Conservation (phyloP, 1,140 invertebrate species). For the Bombus fervidus region DNA sequence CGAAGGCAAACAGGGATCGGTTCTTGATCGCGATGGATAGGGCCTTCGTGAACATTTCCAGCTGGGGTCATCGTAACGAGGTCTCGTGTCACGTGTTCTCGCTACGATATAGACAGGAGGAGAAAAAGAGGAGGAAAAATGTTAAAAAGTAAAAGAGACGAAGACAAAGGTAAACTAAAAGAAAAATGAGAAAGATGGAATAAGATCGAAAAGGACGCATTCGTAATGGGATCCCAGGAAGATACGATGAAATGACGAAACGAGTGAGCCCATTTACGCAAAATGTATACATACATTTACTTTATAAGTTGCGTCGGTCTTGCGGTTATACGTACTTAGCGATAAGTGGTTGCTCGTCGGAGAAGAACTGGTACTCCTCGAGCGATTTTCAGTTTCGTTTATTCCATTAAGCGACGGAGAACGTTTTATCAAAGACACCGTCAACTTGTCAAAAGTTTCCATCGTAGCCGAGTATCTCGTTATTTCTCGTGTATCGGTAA, state of each 20-base stretch:
- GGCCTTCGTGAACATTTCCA: slow-evolving; percentile 60
- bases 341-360: not conserved
- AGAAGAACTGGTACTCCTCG: not conserved
- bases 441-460: slow-evolving; percentile 1
- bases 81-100: slow-evolving; percentile 63
- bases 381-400: slow-evolving; percentile 9
- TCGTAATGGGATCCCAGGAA: slow-evolving; percentile 39
- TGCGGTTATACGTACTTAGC: not conserved
- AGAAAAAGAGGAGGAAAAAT: not conserved
- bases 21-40: slow-evolving; percentile 65
- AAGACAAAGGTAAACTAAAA: not conserved
- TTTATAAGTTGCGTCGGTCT: slow-evolving; percentile 5
- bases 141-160: not conserved
- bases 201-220: slow-evolving; percentile 38
- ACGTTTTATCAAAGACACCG: slow-evolving; percentile 5
- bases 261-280: slow-evolving; percentile 37
- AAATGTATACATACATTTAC: slow-evolving; percentile 15
- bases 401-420: slow-evolving; percentile 11
- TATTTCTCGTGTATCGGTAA: not conserved
- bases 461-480: not conserved
- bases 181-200: not conserved
- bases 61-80: slow-evolving; percentile 75
- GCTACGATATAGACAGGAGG: not conserved
- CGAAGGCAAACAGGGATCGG: slow-evolving; percentile 63
- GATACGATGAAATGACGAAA: slow-evolving; percentile 39